Evolutionary conservation across 2,888 invertebrate genomes (phyloP).

Genomic region (Aporophyla lueneburgensis): DNA sequence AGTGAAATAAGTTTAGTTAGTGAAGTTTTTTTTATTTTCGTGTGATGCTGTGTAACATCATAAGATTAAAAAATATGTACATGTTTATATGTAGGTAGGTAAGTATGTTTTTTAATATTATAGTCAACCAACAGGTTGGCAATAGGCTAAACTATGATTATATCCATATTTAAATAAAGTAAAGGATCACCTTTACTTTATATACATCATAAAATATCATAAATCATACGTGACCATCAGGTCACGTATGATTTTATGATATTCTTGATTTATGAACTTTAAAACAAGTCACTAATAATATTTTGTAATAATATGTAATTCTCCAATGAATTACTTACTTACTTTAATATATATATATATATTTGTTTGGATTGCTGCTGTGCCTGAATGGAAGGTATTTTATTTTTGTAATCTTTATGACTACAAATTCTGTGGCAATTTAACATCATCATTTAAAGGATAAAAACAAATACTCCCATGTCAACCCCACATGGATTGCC

Average conservation of each 20-base stretch:
- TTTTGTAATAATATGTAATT: not conserved
- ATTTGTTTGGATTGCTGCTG: not conserved
- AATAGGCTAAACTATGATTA: not conserved
- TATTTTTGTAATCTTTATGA: no score
- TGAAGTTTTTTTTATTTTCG: not conserved
- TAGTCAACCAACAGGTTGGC: not conserved
- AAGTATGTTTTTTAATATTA: no score
- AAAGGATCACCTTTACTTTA: no score
- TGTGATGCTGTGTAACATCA: slow-evolving; percentile 1
- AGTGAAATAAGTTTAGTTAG: not conserved
- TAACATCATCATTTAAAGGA: no score
- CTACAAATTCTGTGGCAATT: no score
- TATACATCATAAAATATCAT: no score
- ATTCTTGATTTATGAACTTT: not conserved
- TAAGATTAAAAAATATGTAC: not conserved
- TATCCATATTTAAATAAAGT: not conserved
- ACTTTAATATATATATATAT: not conserved
- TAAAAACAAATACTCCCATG: no score
- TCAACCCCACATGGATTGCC: no score
- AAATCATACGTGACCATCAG: no score
- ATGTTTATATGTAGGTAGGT: not conserved
- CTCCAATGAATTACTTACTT: not conserved
- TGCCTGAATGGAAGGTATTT: no score
- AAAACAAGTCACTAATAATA: not conserved
- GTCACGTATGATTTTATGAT: no score